Percentiles rank a stretch among this genome's conserved stretches.
These are phyloP conservation scores for Mactromeris polynyma DNA, from an alignment of 2,888 invertebrate species.

Conservation along the genomic window DNA sequence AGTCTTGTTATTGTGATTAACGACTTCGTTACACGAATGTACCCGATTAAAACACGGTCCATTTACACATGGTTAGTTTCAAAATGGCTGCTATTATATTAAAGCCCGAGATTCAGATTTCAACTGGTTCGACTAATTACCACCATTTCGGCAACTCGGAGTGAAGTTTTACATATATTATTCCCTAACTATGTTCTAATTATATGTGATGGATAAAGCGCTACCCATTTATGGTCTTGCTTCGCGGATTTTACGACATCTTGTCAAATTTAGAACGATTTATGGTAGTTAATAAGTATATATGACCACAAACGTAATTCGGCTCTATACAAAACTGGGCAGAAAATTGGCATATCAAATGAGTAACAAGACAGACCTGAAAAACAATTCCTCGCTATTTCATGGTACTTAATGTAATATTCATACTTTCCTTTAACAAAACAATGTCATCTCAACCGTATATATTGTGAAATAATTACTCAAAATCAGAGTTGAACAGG, in stretches of 20 bases:
- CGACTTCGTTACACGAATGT: constrained; percentile 62
- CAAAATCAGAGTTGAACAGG: constrained; percentile 56
- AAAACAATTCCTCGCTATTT: constrained; percentile 67
- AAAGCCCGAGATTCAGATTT: constrained; percentile 61
- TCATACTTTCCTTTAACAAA: constrained; percentile 59
- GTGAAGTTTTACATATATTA: constrained; percentile 72
- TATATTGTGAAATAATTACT: constrained; percentile 62
- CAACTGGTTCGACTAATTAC: constrained; percentile 63
- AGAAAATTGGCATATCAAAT: constrained; percentile 67
- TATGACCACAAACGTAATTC: constrained; percentile 69
- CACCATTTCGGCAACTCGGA: constrained; percentile 58
- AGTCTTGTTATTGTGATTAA: constrained; percentile 67
- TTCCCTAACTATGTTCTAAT: constrained; percentile 74
- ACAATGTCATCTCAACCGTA: constrained; percentile 44
- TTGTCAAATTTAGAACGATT: constrained; percentile 72
- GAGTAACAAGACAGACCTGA: constrained; percentile 40
- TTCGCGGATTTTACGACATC: constrained; percentile 69
- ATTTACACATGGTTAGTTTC: constrained; percentile 71
- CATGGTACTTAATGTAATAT: constrained; percentile 63
- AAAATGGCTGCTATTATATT: constrained; percentile 65
- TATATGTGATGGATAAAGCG: constrained; percentile 67
- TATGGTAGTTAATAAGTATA: constrained; percentile 72
- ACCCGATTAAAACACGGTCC: constrained; percentile 64
- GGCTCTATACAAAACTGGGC: constrained; percentile 55
- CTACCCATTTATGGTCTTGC: constrained; percentile 71